phyloP scores from a whole-genome alignment of 1,140 invertebrate species.

The Zaprionus gabonicus region DNA sequence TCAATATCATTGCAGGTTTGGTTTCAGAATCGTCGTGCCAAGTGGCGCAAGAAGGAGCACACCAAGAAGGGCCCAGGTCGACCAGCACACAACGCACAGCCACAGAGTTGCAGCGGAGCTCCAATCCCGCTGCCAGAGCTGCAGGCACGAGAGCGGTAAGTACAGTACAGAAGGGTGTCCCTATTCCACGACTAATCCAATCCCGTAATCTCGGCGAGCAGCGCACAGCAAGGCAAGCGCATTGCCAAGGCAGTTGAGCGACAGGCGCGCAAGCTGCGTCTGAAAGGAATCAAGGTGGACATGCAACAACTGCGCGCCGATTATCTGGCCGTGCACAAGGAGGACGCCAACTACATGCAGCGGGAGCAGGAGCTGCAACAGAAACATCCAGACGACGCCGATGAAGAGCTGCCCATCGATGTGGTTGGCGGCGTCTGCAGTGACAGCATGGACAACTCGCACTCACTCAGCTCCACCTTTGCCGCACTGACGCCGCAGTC shows the following conservation, averaged over 20 bases:
- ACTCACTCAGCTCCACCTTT: slow-evolving; percentile 85
- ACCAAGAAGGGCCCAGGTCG: slow-evolving; percentile 99
- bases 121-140: slow-evolving; percentile 97
- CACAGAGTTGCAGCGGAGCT: slow-evolving; percentile 98
- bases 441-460: slow-evolving; percentile 87
- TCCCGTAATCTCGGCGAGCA: slow-evolving; percentile 49
- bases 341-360: slow-evolving; percentile 85
- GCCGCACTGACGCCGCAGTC: slow-evolving; percentile 76
- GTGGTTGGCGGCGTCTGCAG: slow-evolving; percentile 85
- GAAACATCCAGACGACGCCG: slow-evolving; percentile 85
- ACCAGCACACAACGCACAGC: slow-evolving; percentile 99
- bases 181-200: neutral
- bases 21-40: slow-evolving; percentile 99
- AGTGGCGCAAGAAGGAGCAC: slow-evolving; percentile 99
- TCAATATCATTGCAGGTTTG: slow-evolving; percentile 91
- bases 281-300: slow-evolving; percentile 95
- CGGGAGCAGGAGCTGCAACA: slow-evolving; percentile 87
- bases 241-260: slow-evolving; percentile 96
- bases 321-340: slow-evolving; percentile 87
- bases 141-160: slow-evolving; percentile 92
- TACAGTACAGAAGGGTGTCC: neutral
- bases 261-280: slow-evolving; percentile 94
- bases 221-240: slow-evolving; percentile 94
- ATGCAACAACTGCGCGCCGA: slow-evolving; percentile 93
- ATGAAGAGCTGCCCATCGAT: slow-evolving; percentile 86